These are phyloP conservation scores for Scaptomyza cyrtandrae DNA, from an alignment of 2,888 invertebrate genomes.

Conservation along the genomic window DNA sequence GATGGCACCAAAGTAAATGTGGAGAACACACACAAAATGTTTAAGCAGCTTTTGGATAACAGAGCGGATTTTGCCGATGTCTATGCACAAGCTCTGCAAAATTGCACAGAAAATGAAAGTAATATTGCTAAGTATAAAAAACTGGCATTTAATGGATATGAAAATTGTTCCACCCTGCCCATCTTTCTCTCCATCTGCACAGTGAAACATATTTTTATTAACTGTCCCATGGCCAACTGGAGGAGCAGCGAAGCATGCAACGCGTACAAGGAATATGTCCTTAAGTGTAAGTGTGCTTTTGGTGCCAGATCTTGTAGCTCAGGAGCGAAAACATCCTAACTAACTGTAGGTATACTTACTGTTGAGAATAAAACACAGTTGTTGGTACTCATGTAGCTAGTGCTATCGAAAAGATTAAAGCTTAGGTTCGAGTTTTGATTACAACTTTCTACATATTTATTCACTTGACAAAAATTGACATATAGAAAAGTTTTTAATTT, in stretches of 20 bases:
- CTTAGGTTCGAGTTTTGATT: too few species aligned
- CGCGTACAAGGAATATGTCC: conserved; percentile 26
- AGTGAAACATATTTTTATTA: conserved; percentile 32
- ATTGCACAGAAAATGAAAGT: conserved; percentile 32
- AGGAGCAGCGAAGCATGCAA: conserved; percentile 45
- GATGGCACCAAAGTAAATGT: conserved; percentile 30
- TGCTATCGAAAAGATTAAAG: too few species aligned
- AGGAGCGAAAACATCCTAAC: not conserved
- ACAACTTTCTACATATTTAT: not conserved
- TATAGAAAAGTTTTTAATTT: not conserved
- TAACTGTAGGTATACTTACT: not conserved
- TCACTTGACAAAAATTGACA: not conserved
- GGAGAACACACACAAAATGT: conserved; percentile 37
- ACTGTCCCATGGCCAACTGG: conserved; percentile 62
- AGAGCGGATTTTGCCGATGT: conserved; percentile 41
- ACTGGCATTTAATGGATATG: not conserved
- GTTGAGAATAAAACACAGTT: not conserved
- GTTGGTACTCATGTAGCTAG: too few species aligned
- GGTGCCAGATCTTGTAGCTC: conserved; percentile 13
- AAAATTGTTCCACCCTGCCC: conserved; percentile 43
- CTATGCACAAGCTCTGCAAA: conserved; percentile 43
- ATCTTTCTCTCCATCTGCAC: conserved; percentile 43
- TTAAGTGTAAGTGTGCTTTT: conserved; percentile 36
- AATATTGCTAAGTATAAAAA: conserved; percentile 13
- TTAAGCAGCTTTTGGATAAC: conserved; percentile 31